Percentiles rank a stretch among this genome's conserved stretches.
Evolutionary conservation across 2,888 invertebrate species (phyloP).

Genomic region (Noctuana brunneofusca): DNA sequence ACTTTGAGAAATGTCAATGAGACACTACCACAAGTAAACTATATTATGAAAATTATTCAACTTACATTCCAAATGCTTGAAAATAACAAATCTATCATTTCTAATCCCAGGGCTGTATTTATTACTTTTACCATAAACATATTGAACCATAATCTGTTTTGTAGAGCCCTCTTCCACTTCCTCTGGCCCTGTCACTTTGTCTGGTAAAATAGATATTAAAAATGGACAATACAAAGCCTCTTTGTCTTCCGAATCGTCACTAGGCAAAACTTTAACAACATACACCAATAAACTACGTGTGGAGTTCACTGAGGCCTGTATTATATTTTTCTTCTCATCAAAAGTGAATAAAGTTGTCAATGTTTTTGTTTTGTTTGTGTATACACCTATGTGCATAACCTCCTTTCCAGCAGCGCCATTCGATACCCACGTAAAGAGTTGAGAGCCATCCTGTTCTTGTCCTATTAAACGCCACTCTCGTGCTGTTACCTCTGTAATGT

Average conservation of each 20-base stretch:
- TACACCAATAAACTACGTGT: slow-evolving; percentile 86
- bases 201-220: slow-evolving; percentile 82
- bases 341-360: slow-evolving; percentile 85
- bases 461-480: slow-evolving; percentile 91
- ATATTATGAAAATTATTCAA: slow-evolving; percentile 37
- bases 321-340: slow-evolving; percentile 84
- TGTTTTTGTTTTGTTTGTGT: slow-evolving; percentile 83
- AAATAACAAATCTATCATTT: slow-evolving; percentile 87
- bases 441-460: slow-evolving; percentile 90
- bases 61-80: slow-evolving; percentile 91
- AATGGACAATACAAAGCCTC: slow-evolving; percentile 84
- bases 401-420: slow-evolving; percentile 53
- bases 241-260: slow-evolving; percentile 53
- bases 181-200: slow-evolving; percentile 59
- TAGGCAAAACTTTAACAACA: slow-evolving; percentile 82
- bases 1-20: no score
- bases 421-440: slow-evolving; percentile 87
- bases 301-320: slow-evolving; percentile 91
- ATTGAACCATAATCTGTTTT: slow-evolving; percentile 91
- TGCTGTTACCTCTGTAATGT: slow-evolving; percentile 81
- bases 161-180: slow-evolving; percentile 80
- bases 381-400: slow-evolving; percentile 82
- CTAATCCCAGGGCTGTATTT: slow-evolving; percentile 76
- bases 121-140: slow-evolving; percentile 85
- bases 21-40: no score